A percentile compares a stretch with the other conserved stretches of the same genome.
Evolutionary conservation across 2,888 invertebrate genomes (phyloP).

Genomic region (Dicyrtomina minuta): DNA sequence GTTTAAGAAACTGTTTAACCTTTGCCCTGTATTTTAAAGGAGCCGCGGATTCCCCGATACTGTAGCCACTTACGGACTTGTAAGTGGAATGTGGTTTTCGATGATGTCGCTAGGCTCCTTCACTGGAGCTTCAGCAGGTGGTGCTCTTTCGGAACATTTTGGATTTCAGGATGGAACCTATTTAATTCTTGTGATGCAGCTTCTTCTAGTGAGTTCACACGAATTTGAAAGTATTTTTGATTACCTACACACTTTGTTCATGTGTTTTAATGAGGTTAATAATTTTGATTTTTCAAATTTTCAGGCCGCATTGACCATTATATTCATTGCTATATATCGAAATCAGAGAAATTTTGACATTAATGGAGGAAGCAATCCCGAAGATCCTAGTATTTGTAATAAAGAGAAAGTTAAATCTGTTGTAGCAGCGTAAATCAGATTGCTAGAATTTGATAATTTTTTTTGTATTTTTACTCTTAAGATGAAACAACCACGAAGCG

Average conservation of each 20-base stretch:
- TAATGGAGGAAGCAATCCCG: not conserved
- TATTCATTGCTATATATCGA: conserved; percentile 5
- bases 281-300: not conserved
- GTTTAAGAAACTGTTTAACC: too few relatives aligned
- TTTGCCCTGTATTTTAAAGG: too few relatives aligned
- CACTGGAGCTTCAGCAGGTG: conserved; percentile 64
- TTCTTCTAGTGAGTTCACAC: conserved; percentile 62
- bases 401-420: not conserved
- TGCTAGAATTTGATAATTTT: too few relatives aligned
- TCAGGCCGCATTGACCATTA: conserved; percentile 10
- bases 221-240: too few relatives aligned
- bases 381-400: not conserved
- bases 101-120: conserved; percentile 85
- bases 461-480: too few relatives aligned
- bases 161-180: conserved; percentile 71
- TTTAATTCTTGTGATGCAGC: conserved; percentile 68
- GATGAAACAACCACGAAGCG: too few relatives aligned
- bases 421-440: too few relatives aligned
- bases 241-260: not conserved
- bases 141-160: conserved; percentile 70
- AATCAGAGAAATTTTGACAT: conserved; percentile 1
- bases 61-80: conserved; percentile 82
- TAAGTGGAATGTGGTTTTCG: conserved; percentile 88
- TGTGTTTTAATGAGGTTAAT: not conserved
- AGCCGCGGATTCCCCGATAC: conserved; percentile 76